Percentiles rank a stretch among this genome's conserved stretches.
Evolutionary conservation across 2,888 invertebrate genomes (phyloP).

Genomic region (Philereme transversata): DNA sequence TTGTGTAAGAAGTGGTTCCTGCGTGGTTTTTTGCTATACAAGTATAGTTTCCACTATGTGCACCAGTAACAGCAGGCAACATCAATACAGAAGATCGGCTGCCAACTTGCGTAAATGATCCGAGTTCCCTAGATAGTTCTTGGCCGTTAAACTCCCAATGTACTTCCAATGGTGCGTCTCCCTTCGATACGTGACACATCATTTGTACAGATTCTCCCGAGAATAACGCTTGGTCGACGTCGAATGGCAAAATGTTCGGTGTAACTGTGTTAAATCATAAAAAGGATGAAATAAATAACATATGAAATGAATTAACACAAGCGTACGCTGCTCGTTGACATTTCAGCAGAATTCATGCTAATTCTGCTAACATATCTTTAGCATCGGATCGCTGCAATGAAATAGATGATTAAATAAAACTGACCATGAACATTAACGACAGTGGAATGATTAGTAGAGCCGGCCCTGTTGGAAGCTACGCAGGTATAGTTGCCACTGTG

Average conservation of each 20-base stretch:
- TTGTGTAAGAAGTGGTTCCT: slow-evolving; percentile 77
- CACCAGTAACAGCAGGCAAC: slow-evolving; percentile 76
- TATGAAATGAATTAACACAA: slow-evolving; percentile 50
- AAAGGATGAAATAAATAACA: slow-evolving; percentile 45
- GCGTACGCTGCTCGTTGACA: slow-evolving; percentile 58
- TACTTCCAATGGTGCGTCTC: slow-evolving; percentile 87
- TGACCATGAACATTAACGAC: slow-evolving; percentile 83
- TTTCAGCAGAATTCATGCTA: slow-evolving; percentile 70
- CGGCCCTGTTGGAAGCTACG: slow-evolving; percentile 88
- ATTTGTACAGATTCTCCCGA: slow-evolving; percentile 86
- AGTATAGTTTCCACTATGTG: slow-evolving; percentile 84
- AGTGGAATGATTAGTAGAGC: slow-evolving; percentile 87
- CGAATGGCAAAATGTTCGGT: slow-evolving; percentile 86
- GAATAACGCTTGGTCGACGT: slow-evolving; percentile 85
- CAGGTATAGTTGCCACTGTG: slow-evolving; percentile 92
- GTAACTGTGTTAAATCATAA: slow-evolving; percentile 57
- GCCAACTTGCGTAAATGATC: slow-evolving; percentile 72
- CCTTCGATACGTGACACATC: slow-evolving; percentile 86
- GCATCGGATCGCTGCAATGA: slow-evolving; percentile 54
- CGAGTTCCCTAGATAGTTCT: slow-evolving; percentile 72
- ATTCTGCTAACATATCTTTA: slow-evolving; percentile 61
- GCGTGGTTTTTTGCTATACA: slow-evolving; percentile 83
- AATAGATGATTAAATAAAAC: slow-evolving; percentile 61
- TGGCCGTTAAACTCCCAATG: slow-evolving; percentile 86
- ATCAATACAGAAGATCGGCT: slow-evolving; percentile 76